Base-by-base conservation (phyloP, 1,140 invertebrate species). In the Bombyx mandarina region DNA sequence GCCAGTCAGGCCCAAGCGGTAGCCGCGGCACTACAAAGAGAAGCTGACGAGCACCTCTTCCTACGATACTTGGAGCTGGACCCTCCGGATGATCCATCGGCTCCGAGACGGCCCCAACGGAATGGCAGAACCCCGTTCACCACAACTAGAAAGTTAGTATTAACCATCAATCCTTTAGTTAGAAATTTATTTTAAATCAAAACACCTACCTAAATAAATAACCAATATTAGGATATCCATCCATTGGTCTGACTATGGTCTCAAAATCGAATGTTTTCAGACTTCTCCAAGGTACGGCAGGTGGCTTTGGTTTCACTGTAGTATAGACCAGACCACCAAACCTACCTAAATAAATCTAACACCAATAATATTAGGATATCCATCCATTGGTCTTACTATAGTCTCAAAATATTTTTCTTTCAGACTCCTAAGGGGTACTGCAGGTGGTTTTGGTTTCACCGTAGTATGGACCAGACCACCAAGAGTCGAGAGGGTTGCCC, bases 401-500 rank as follows among this genome's bases (percentile, higher is more conserved):
- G 12, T 18, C 12, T 18, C 12, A 18, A 18, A 18, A 18, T 48
- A 35, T 43, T 55, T 56, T 45, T 60, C 12, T 62, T 58, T 12
- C 66, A 89, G 89, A 65, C 66, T 93, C 52, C 85, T 89, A 7
- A 80, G 91, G 43, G 89, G 89, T 7, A 78, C 89, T 2, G 89
- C 91, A 52, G 89, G 89, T 35, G 90, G 94, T 6, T 96, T 94
- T 74, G 94, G 94, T 1, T 97, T 98, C 86, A 96, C 95, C 5
- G 93, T 98, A n/a, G 93, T 96, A 1, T 97, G 96, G 93, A 96
- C 94, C 3, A 92, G 95, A 72, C 96, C 96, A 12, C 95, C 93
- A n/a, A 90, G 94, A 8, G 93, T 98, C 22, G 96, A 97, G 73
- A 88, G 95, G 57, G 94, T 97, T 1, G 95, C 97, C 67, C 90